phyloP scores from a whole-genome alignment of 2,888 invertebrate species.

The Halictus quadricinctus region DNA sequence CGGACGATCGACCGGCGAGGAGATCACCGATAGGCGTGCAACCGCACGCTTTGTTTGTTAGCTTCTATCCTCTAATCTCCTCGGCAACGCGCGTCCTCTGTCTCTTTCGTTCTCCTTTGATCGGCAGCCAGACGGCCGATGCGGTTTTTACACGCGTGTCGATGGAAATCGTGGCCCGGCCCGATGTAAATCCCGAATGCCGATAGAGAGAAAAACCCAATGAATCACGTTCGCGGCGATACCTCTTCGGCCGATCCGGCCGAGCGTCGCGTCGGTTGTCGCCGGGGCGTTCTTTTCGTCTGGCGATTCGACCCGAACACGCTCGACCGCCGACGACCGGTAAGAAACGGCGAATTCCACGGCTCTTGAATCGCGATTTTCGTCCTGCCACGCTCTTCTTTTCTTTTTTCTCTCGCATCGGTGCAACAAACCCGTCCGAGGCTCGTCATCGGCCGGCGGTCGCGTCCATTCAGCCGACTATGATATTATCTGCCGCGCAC shows the following conservation, averaged over 20 bases:
- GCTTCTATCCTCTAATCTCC: conserved; percentile 47
- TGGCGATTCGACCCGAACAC: conserved; percentile 55
- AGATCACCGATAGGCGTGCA: conserved; percentile 28
- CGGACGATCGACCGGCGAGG: conserved; percentile 15
- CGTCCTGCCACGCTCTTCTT: conserved; percentile 65
- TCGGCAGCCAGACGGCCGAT: conserved; percentile 44
- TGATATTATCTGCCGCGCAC: conserved; percentile 41
- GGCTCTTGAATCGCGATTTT: conserved; percentile 66
- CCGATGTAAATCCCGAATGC: conserved; percentile 71
- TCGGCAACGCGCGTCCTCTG: conserved; percentile 35
- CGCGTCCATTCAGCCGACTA: conserved; percentile 48
- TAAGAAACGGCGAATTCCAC: conserved; percentile 72
- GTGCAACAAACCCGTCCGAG: conserved; percentile 54
- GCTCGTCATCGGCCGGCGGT: conserved; percentile 48
- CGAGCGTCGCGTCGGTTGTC: conserved; percentile 33
- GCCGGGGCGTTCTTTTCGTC: conserved; percentile 47
- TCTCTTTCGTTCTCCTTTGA: conserved; percentile 58
- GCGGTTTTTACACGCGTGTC: conserved; percentile 76
- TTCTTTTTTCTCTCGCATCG: conserved; percentile 58
- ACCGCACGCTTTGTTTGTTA: conserved; percentile 19
- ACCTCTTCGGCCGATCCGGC: conserved; percentile 65
- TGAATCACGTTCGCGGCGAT: conserved; percentile 63
- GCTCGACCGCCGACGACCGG: conserved; percentile 54
- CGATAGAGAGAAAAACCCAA: conserved; percentile 65
- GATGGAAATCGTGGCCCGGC: conserved; percentile 73